A percentile compares a stretch with the other conserved stretches of the same genome.
Evolutionary conservation across 2,888 invertebrate genomes (phyloP).

Genomic region (Apantesis nais): DNA sequence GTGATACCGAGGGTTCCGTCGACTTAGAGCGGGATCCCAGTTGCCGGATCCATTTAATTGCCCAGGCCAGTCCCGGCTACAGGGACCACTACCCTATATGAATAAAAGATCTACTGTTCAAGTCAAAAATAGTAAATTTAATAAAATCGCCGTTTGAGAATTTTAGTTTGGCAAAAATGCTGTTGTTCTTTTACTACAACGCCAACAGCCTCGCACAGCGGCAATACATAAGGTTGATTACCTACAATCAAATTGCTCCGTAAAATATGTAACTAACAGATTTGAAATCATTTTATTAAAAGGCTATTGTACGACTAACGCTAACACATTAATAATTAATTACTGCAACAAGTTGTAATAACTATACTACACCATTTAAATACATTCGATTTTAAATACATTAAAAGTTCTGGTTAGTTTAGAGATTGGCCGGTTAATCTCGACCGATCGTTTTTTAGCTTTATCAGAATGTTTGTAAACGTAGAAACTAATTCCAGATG

Average conservation of each 20-base stretch:
- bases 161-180: background rate
- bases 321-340: slow-evolving; percentile 7
- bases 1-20: no score
- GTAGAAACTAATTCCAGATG: slow-evolving; percentile 27
- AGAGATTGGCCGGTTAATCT: slow-evolving; percentile 16
- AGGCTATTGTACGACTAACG: slow-evolving; percentile 15
- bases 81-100: no score
- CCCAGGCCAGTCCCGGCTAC: no score
- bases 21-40: no score
- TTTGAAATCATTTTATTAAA: slow-evolving; percentile 2
- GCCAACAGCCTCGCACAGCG: background rate
- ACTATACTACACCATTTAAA: slow-evolving; percentile 10
- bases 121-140: no score
- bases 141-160: background rate
- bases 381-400: background rate
- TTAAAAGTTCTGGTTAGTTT: slow-evolving; percentile 14
- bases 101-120: no score
- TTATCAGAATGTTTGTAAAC: slow-evolving; percentile 11
- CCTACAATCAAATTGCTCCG: background rate
- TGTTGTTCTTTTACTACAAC: background rate
- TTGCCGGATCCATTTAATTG: no score
- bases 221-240: background rate
- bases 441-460: background rate
- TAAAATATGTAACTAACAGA: background rate
- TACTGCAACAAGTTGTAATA: slow-evolving; percentile 11